Base-by-base conservation (phyloP, 2,113 vertebrate species). In the Raja brachyura region DNA sequence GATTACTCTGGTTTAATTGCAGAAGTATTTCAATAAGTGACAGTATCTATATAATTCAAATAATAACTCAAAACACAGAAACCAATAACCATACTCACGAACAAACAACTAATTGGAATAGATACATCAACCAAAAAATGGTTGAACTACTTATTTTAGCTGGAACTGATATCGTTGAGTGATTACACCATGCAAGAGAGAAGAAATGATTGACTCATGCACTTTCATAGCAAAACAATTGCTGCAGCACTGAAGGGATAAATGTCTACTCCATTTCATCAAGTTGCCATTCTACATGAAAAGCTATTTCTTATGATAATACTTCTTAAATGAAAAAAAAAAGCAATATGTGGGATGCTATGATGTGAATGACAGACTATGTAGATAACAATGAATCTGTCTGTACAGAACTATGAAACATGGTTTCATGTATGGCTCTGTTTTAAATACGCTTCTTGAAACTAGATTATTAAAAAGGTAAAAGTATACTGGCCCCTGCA, bases 131-230 rank as follows among this genome's bases (percentile, higher is more conserved):
- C 48, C 88, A 70, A 22, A 8, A 90, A 70, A 90, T 90, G 63
- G 31, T 48, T 22, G 8, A 90, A 61, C 63, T 39, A 90, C 16
- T 88, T 56, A 13, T 31, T 66, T 88, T 61, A 66, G 25, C 85
- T 88, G 54, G 13, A 88, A 61, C 63, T 90, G 66, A 0, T 70
- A 59, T 48, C 73, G 66, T 8, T 73, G 66, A 73, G 33, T 73
- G 66, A 90, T 90, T 90, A 18, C 63, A 68, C 63, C 6, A 13
- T 25, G 2, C 66, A 92, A 48, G 66, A 25, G 88, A 90, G 31
- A 70, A 90, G 73, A 92, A 73, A 90, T 70, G 63, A 90, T 90
- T 90, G 61, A 92, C 61, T 90, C 63, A 18, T 70, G 31, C 16
- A 39, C 33, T 92, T 92, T 92, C 68, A 73, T 54, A 90, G 86